A percentile compares a stretch with the other conserved stretches of the same genome.
Conservation (phyloP, 2,888 invertebrate genomes). For the Rugalucina vietnamica region DNA sequence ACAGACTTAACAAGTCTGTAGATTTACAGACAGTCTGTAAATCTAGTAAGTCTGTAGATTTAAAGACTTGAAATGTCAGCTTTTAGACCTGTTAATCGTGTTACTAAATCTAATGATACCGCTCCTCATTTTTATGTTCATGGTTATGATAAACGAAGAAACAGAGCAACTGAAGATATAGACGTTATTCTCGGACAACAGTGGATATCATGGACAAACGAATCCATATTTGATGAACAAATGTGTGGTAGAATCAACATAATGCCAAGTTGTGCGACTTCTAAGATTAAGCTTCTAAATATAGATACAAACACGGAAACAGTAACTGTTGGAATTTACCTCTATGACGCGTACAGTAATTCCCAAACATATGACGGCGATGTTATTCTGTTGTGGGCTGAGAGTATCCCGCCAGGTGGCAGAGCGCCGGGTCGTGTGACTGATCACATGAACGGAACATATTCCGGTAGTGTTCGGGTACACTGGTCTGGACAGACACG, state of each 20-base stretch:
- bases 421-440: neutral
- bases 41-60: too few relatives aligned
- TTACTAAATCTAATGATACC: too few relatives aligned
- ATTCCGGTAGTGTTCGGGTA: neutral
- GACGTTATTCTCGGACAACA: too few relatives aligned
- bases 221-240: neutral
- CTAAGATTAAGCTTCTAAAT: neutral
- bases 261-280: neutral
- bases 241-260: neutral
- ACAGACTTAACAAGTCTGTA: too few relatives aligned
- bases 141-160: too few relatives aligned
- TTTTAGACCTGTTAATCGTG: too few relatives aligned
- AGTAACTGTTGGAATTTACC: neutral
- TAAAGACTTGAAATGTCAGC: too few relatives aligned
- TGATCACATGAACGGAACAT: neutral
- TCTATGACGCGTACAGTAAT: neutral
- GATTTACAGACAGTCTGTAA: too few relatives aligned
- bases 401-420: neutral
- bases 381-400: neutral
- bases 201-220: too few relatives aligned
- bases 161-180: too few relatives aligned
- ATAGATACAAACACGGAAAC: neutral
- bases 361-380: neutral
- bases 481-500: neutral
- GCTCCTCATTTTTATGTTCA: too few relatives aligned